A percentile compares a stretch with the other conserved stretches of the same genome.
Evolutionary conservation across 2,113 vertebrate species (phyloP).

Genomic region (Alethe diademata): DNA sequence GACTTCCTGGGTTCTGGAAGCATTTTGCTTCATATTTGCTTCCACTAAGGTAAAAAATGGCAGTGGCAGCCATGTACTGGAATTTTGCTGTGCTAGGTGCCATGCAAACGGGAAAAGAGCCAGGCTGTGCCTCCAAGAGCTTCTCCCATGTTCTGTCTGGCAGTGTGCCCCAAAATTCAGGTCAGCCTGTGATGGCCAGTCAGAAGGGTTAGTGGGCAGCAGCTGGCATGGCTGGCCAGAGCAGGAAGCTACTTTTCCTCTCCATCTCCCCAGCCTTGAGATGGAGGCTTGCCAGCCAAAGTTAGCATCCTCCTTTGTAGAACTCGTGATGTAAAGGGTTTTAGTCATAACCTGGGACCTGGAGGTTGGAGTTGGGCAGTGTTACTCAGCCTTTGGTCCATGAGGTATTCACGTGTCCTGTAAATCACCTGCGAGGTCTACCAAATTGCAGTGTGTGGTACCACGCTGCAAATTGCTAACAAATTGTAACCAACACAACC

Average conservation of each 20-base stretch:
- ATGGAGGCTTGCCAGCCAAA: background rate
- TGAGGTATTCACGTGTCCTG: background rate
- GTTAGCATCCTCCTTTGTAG: background rate
- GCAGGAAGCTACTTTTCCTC: background rate
- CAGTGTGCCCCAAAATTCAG: background rate
- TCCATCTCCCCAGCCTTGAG: background rate
- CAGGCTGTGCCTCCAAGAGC: background rate
- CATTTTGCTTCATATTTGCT: background rate
- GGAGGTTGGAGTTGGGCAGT: background rate
- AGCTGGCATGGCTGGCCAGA: background rate
- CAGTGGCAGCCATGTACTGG: background rate
- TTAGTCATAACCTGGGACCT: background rate
- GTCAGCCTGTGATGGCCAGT: background rate
- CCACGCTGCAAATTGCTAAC: background rate
- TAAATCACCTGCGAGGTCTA: slow-evolving; percentile 13
- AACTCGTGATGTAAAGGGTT: background rate
- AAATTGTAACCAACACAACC: background rate
- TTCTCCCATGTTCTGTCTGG: background rate
- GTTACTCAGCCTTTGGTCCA: slow-evolving; percentile 20
- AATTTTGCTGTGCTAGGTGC: background rate
- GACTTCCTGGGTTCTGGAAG: background rate
- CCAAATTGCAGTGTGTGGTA: slow-evolving; percentile 17
- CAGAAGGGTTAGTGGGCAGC: background rate
- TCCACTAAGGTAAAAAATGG: background rate
- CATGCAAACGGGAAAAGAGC: background rate